phyloP scores from a whole-genome alignment of 2,797 vertebrate species.

The Bradypodion ventrale region DNA sequence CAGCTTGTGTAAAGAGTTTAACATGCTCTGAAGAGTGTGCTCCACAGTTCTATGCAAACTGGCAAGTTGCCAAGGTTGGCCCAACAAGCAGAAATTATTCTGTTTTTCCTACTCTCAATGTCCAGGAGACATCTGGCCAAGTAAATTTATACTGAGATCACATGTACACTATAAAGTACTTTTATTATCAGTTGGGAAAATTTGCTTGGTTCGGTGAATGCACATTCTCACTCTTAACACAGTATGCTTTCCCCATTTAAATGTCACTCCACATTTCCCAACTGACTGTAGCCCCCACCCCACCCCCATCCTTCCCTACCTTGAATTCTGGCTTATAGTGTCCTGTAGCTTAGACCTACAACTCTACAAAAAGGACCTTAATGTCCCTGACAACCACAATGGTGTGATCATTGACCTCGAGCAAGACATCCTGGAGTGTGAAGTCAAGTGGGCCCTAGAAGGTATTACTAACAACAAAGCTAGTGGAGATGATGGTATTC shows the following conservation, averaged over 20 bases:
- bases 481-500: no score
- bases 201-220: background rate
- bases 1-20: constrained; percentile 1
- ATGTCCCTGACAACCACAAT: no score
- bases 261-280: background rate
- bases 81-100: background rate
- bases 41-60: background rate
- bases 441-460: no score
- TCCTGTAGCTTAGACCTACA: background rate
- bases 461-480: no score
- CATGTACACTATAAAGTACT: background rate
- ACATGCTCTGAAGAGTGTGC: constrained; percentile 22
- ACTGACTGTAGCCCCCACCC: background rate
- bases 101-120: constrained; percentile 2
- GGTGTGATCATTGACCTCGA: no score
- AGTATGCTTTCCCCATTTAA: background rate
- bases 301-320: background rate
- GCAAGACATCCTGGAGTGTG: no score
- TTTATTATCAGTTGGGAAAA: background rate
- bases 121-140: constrained; percentile 1
- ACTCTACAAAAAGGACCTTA: no score
- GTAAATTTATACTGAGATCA: background rate
- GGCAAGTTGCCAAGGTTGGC: constrained; percentile 1
- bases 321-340: background rate
- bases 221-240: background rate